Percentiles rank a stretch among this genome's conserved stretches.
Conservation (phyloP, 2,113 vertebrate genomes). For the Sus scrofa region T2T-Sscrofa CM000813.6:77544001-77544500, state of each 20-base stretch:
- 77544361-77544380: no score
- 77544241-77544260: constrained; percentile 46
- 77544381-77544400: no score
- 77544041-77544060: no score
- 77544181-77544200: neutral
- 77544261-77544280: neutral
- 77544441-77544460: no score
- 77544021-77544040: no score
- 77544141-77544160: neutral
- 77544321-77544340: neutral
- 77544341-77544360: no score
- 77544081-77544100: neutral
- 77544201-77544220: neutral
- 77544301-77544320: neutral
- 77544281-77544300: neutral
- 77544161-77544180: neutral
- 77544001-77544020: no score
- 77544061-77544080: no score
- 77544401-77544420: no score
- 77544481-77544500: no score
- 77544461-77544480: no score
- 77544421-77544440: no score
- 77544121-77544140: neutral
- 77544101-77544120: constrained; percentile 31
- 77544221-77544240: neutral